Percentiles rank a stretch among this genome's conserved stretches.
Conservation (phyloP, 2,797 vertebrate species). For the Falco concolor region DNA sequence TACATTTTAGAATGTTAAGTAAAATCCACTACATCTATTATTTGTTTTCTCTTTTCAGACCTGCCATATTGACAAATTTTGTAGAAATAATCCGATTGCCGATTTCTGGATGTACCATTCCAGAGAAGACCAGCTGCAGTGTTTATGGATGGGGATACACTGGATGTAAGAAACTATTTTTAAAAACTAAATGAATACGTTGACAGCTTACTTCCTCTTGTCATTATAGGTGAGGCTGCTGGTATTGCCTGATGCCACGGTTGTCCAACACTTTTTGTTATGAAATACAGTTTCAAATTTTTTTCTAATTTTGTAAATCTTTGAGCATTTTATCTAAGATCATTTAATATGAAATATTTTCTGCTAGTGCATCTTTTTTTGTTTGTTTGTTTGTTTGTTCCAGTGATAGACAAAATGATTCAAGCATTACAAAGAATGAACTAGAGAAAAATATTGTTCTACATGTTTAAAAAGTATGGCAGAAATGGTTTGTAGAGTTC, state of each 20-base stretch:
- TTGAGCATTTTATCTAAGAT: background rate
- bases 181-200: slow-evolving; percentile 38
- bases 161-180: slow-evolving; percentile 84
- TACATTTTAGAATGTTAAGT: background rate
- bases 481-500: background rate
- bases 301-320: background rate
- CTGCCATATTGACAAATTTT: slow-evolving; percentile 84
- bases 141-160: slow-evolving; percentile 98
- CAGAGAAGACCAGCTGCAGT: slow-evolving; percentile 87
- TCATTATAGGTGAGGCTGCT: slow-evolving; percentile 47
- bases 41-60: slow-evolving; percentile 73
- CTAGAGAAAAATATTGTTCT: background rate
- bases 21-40: background rate
- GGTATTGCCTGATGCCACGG: background rate
- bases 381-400: background rate
- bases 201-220: slow-evolving; percentile 42
- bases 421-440: background rate
- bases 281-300: background rate
- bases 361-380: background rate
- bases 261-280: background rate
- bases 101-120: slow-evolving; percentile 90
- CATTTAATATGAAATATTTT: background rate
- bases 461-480: background rate
- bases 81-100: slow-evolving; percentile 89
- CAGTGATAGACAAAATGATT: background rate